phyloP scores from a whole-genome alignment of 2,797 vertebrate genomes.

The Peromyscus melanophrys region DNA sequence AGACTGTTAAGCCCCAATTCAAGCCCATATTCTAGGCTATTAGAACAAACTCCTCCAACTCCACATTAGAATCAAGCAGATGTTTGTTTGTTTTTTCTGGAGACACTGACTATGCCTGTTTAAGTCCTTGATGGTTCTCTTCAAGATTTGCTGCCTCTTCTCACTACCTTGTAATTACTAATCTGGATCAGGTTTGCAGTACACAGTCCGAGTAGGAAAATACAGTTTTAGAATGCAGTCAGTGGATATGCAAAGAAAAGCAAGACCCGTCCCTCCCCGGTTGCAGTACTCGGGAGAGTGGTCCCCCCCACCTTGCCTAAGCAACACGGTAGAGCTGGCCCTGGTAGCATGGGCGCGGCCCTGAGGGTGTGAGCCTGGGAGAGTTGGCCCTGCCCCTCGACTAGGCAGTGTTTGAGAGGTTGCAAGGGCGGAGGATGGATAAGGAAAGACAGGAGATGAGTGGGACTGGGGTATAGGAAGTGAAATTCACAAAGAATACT shows the following conservation, averaged over 20 bases:
- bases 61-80: not conserved
- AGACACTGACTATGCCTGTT: not conserved
- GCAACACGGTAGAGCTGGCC: not conserved
- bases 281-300: not conserved
- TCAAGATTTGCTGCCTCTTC: not conserved
- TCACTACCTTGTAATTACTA: not conserved
- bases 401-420: not conserved
- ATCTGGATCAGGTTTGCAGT: not conserved
- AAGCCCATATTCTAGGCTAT: not conserved
- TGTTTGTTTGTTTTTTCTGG: not conserved
- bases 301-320: not conserved
- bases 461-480: not conserved
- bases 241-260: not conserved
- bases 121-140: not conserved
- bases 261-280: not conserved
- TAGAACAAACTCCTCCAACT: not conserved
- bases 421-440: not conserved
- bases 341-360: not conserved
- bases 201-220: not conserved
- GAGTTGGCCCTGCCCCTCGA: not conserved
- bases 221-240: not conserved
- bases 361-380: not conserved
- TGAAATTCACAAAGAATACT: not conserved
- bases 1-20: constrained; percentile 20
- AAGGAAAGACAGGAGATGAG: not conserved